Percentiles rank a stretch among this genome's conserved stretches.
phyloP scores from a whole-genome alignment of 23 tunicate species.

The Styela clava region DNA sequence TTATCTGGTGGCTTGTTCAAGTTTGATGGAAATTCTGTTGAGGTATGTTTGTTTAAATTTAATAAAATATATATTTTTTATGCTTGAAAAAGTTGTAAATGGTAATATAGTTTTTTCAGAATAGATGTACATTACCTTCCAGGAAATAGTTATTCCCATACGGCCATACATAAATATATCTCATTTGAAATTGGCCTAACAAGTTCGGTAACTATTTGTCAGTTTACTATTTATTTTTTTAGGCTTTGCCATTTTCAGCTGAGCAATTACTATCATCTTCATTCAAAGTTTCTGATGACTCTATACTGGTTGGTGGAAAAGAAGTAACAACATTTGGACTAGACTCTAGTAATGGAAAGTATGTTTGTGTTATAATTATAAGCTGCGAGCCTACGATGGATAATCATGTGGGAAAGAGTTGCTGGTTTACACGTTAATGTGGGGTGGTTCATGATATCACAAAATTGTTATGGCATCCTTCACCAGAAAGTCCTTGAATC shows the following conservation, averaged over 20 bases:
- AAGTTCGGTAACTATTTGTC: not conserved
- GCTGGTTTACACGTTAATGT: no score
- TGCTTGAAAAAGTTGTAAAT: no score
- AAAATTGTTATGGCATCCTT: no score
- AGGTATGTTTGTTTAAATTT: constrained; percentile 30
- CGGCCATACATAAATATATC: no score
- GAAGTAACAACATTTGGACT: constrained; percentile 67
- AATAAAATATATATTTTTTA: no score
- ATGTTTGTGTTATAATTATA: not conserved
- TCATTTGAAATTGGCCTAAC: not conserved
- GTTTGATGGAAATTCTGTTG: constrained; percentile 82
- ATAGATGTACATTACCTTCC: no score
- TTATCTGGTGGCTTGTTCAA: constrained; percentile 75
- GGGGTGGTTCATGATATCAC: no score
- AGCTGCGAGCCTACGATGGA: not conserved
- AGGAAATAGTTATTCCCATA: no score
- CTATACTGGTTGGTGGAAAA: constrained; percentile 76
- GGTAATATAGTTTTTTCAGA: no score
- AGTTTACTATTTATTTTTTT: no score
- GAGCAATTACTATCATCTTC: constrained; percentile 66
- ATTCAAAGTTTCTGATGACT: constrained; percentile 47
- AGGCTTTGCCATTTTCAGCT: constrained; percentile 85
- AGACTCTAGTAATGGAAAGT: constrained; percentile 58
- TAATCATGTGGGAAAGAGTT: no score
- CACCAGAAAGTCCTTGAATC: no score